Evolutionary conservation across 2,113 vertebrate species (phyloP), one percentile per base, ranked within the genome.

Genomic region (Chrysochloris asiatica): DNA sequence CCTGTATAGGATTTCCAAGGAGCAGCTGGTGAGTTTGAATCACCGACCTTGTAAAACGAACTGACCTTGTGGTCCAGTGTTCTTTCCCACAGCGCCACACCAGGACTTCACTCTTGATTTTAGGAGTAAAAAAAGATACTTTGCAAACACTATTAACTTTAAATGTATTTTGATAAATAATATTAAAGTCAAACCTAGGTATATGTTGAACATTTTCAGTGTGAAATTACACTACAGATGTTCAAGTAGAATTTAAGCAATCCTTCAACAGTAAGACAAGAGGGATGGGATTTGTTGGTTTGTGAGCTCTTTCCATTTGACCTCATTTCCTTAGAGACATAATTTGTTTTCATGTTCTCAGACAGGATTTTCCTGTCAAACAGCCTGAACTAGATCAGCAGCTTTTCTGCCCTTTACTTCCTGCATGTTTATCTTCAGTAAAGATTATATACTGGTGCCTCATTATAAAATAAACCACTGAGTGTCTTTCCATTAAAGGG

Each of bases 261-360:
- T 43, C 30, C 47, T 89, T 93, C 71, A 76, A 16, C 8, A 75
- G 17, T 78, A 91, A 89, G 48, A 56, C 83, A 88, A 93, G 52
- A 95, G 19, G 38, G 47, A 89, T 87, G 45, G 48, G 56, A 33
- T 83, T 73, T 90, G 48, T 82, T 88, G 3, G 19, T 88, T 22
- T 73, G 86, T 77, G 86, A 83, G 90, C 78, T 83, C 90, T 90
- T 96, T 86, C 72, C 92, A 86, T 95, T 94, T 95, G 93, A 95
- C 93, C 88, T 92, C 71, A 71, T 97, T 96, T 89, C 88, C 77
- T 45, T 8, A 85, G 92, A 75, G 85, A 96, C 93, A 84, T 94
- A 88, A 81, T 94, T 92, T 95, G 72, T 87, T 69, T 73, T 86
- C 65, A 4, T 77, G 78, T 59, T 93, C 94, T 94, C n/a, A 8